A percentile compares a stretch with the other conserved stretches of the same genome.
Conservation (phyloP, 2,113 vertebrate genomes). For the Elachura formosa region DNA sequence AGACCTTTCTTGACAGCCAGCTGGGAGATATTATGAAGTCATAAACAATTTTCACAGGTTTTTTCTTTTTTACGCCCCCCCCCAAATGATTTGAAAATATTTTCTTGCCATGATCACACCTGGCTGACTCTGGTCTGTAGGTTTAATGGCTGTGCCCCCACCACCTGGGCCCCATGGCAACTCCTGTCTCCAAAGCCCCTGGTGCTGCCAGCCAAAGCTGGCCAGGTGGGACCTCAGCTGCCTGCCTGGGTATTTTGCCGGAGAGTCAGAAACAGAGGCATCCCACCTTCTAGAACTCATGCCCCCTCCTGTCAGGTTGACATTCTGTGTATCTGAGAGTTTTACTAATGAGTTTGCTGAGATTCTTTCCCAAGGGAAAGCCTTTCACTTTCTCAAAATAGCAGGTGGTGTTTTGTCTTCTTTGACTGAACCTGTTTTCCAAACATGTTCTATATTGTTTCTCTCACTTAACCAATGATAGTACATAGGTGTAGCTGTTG, state of each 20-base stretch:
- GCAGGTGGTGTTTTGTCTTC: too few relatives aligned
- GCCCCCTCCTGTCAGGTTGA: too few relatives aligned
- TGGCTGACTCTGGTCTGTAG: background rate
- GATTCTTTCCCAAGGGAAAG: too few relatives aligned
- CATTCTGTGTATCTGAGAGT: too few relatives aligned
- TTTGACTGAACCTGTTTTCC: too few relatives aligned
- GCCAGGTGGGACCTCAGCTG: background rate
- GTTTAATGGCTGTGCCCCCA: accelerated
- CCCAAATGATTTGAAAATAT: background rate
- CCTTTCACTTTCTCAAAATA: too few relatives aligned
- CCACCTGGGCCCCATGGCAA: background rate
- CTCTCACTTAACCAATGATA: too few relatives aligned
- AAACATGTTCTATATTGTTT: too few relatives aligned
- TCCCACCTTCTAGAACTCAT: background rate
- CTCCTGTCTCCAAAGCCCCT: background rate
- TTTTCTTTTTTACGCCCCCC: accelerated
- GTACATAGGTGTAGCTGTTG: too few relatives aligned
- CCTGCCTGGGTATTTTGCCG: background rate
- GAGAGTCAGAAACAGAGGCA: background rate
- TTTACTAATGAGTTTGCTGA: too few relatives aligned
- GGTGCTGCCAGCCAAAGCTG: accelerated
- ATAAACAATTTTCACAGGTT: background rate
- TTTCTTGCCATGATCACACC: background rate
- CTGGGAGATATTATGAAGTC: background rate
- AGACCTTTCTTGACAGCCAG: background rate